Conservation (phyloP, 2,797 vertebrate species). For the Acanthurus leucopareius region DNA sequence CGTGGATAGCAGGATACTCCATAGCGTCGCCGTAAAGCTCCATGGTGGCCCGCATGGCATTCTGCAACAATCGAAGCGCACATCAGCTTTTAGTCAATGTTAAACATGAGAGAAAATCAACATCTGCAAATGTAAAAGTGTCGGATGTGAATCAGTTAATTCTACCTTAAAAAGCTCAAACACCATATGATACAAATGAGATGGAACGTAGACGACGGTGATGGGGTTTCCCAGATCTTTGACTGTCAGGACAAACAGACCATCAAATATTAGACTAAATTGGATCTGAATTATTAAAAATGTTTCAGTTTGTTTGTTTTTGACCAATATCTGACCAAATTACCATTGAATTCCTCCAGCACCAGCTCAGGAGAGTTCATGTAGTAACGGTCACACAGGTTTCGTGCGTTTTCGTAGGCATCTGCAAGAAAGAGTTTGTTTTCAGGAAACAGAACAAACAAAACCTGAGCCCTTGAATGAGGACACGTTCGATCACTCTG, state of each 20-base stretch:
- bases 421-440: constrained; percentile 82
- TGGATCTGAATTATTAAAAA: neutral
- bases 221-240: constrained; percentile 89
- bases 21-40: constrained; percentile 90
- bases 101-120: neutral
- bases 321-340: neutral
- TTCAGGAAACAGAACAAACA: neutral
- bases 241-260: constrained; percentile 76
- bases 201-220: constrained; percentile 96
- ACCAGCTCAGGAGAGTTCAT: constrained; percentile 95
- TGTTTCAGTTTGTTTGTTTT: too few relatives aligned
- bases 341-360: constrained; percentile 94
- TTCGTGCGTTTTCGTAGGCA: constrained; percentile 96
- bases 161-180: constrained; percentile 99
- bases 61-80: constrained; percentile 81
- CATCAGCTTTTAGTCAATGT: neutral
- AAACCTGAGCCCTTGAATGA: neutral
- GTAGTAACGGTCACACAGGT: constrained; percentile 97
- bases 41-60: constrained; percentile 99
- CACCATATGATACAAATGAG: constrained; percentile 99
- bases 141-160: neutral
- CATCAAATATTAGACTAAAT: neutral
- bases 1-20: constrained; percentile 90
- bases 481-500: neutral
- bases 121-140: neutral